Evolutionary conservation across 2,113 vertebrate species (phyloP).

Genomic region (Cochlearius cochlearius): DNA sequence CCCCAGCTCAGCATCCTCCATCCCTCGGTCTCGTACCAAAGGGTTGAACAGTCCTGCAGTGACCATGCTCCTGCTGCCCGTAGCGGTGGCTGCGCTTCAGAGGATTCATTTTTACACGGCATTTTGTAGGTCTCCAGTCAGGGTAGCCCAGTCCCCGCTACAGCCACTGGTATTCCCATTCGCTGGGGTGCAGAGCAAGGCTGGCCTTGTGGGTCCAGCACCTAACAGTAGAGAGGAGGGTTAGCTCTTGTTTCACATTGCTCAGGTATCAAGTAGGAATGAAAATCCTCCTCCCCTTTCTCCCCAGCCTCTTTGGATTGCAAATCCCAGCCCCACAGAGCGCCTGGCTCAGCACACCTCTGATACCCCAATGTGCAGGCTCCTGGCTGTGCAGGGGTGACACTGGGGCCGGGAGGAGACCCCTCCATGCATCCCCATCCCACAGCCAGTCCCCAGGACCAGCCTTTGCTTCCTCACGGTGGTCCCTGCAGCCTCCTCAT

Average conservation of each 20-base stretch:
- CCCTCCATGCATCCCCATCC: not conserved
- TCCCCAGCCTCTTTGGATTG: not conserved
- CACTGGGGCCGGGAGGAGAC: not conserved
- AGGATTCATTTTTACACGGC: not conserved
- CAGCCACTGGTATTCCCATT: fast-evolving
- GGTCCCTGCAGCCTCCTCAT: not conserved
- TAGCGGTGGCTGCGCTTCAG: not conserved
- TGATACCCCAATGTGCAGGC: not conserved
- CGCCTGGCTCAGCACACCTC: not conserved
- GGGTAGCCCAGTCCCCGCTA: fast-evolving
- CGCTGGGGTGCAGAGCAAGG: not conserved
- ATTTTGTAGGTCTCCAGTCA: not conserved
- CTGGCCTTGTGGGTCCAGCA: not conserved
- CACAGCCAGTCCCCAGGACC: fast-evolving
- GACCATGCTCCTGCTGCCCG: not conserved
- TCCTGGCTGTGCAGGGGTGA: not conserved
- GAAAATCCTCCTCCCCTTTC: not conserved
- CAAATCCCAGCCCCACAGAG: not conserved
- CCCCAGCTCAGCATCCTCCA: not conserved
- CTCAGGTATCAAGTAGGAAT: not conserved
- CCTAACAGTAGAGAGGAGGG: not conserved
- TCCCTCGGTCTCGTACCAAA: fast-evolving
- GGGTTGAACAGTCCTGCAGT: not conserved
- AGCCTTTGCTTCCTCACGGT: not conserved
- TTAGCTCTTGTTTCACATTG: not conserved